Percentiles rank a stretch among this genome's conserved stretches.
phyloP scores from a whole-genome alignment of 2,113 vertebrate species.

The Connochaetes taurinus region DNA sequence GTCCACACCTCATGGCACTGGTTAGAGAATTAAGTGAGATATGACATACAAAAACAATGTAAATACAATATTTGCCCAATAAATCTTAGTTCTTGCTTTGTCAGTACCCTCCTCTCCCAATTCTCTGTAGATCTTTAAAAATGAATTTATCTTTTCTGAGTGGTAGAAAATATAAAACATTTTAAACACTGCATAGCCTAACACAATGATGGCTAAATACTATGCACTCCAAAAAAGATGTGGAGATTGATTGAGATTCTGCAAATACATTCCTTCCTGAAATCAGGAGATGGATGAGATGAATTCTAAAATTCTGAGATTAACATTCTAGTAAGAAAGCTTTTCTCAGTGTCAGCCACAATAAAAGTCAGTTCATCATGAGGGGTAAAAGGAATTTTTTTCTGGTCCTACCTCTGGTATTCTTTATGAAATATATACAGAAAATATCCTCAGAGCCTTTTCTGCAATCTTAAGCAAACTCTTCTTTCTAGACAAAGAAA shows the following conservation, averaged over 20 bases:
- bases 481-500: neutral
- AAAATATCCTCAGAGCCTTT: neutral
- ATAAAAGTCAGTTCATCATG: neutral
- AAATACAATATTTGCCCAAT: neutral
- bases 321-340: neutral
- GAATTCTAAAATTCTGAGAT: constrained; percentile 37
- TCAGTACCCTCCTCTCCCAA: neutral
- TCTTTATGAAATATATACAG: constrained; percentile 18
- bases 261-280: constrained; percentile 26
- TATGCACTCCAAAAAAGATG: neutral
- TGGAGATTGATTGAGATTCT: constrained; percentile 29
- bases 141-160: neutral
- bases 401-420: neutral
- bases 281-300: constrained; percentile 2
- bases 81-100: neutral
- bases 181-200: neutral
- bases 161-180: neutral
- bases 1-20: neutral
- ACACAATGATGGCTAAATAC: neutral
- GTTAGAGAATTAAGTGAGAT: neutral
- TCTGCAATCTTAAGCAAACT: constrained; percentile 3
- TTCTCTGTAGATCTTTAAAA: neutral
- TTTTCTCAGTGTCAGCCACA: neutral
- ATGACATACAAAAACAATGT: neutral
- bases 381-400: neutral